phyloP scores from a whole-genome alignment of 2,113 vertebrate species.

The Datnioides undecimradiatus region DNA sequence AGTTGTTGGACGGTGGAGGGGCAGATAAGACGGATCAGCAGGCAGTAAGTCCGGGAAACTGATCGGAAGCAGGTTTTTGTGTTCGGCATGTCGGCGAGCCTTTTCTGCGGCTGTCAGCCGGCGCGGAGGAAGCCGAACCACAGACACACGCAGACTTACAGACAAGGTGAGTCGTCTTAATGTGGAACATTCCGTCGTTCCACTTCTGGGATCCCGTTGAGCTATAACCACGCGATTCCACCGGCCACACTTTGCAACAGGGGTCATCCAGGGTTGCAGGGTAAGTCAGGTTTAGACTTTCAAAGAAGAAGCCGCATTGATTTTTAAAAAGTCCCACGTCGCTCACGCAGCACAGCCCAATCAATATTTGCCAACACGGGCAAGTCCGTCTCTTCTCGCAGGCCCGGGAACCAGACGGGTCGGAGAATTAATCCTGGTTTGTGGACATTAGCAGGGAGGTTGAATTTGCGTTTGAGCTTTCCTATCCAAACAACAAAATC shows the following conservation, averaged over 20 bases:
- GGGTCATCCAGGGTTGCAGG: background rate
- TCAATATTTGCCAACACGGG: conserved; percentile 13
- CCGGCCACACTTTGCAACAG: background rate
- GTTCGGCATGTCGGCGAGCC: conserved; percentile 18
- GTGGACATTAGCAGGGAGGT: background rate
- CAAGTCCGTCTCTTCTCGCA: background rate
- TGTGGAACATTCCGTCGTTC: background rate
- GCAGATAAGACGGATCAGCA: background rate
- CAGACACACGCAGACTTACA: conserved; percentile 30
- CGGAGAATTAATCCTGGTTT: background rate
- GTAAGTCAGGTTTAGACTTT: background rate
- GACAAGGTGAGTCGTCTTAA: conserved; percentile 49
- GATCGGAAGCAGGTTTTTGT: background rate
- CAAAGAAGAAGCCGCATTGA: background rate
- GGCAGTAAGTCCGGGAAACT: background rate
- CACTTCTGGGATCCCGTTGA: background rate
- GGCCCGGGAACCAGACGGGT: background rate
- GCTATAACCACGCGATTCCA: background rate
- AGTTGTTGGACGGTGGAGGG: background rate
- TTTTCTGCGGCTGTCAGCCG: conserved; percentile 18
- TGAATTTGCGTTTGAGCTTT: conserved; percentile 5
- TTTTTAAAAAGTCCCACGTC: background rate
- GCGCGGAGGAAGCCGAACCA: background rate
- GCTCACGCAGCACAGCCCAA: background rate
- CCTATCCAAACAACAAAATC: conserved; percentile 8